A percentile compares a stretch with the other conserved stretches of the same genome.
Evolutionary conservation across 2,797 vertebrate genomes (phyloP).

Genomic region (Pantherophis alleghaniensis): DNA sequence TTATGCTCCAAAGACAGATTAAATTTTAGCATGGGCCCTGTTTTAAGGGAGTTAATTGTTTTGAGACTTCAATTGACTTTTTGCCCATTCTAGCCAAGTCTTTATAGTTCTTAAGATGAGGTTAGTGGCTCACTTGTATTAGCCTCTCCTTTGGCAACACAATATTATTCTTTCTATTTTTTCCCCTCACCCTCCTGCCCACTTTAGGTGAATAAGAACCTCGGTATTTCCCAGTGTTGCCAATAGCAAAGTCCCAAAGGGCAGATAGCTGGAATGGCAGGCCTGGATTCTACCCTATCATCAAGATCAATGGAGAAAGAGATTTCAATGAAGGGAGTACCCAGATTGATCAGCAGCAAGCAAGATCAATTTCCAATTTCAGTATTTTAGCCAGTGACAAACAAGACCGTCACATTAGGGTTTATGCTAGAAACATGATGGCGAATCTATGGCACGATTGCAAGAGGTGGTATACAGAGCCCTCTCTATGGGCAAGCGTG

Average conservation of each 20-base stretch:
- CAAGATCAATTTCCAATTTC: not conserved
- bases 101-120: not conserved
- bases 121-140: not conserved
- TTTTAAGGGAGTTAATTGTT: conserved; percentile 57
- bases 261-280: not conserved
- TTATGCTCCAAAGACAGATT: conserved; percentile 47
- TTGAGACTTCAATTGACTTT: conserved; percentile 34
- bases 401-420: not conserved
- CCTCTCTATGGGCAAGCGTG: no score
- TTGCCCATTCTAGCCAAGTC: conserved; percentile 16
- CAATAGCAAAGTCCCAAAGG: not conserved
- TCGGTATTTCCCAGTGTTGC: not conserved
- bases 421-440: not conserved
- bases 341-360: not conserved
- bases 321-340: not conserved
- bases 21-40: conserved; percentile 48
- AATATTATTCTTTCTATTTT: not conserved
- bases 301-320: not conserved
- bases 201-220: not conserved
- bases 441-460: no score
- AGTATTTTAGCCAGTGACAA: not conserved
- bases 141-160: not conserved
- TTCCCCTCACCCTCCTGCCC: not conserved
- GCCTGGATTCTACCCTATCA: not conserved
- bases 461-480: no score